Percentiles rank a stretch among this genome's conserved stretches.
Evolutionary conservation across 2,797 vertebrate genomes (phyloP).

Genomic region (Sebastes nivosus): DNA sequence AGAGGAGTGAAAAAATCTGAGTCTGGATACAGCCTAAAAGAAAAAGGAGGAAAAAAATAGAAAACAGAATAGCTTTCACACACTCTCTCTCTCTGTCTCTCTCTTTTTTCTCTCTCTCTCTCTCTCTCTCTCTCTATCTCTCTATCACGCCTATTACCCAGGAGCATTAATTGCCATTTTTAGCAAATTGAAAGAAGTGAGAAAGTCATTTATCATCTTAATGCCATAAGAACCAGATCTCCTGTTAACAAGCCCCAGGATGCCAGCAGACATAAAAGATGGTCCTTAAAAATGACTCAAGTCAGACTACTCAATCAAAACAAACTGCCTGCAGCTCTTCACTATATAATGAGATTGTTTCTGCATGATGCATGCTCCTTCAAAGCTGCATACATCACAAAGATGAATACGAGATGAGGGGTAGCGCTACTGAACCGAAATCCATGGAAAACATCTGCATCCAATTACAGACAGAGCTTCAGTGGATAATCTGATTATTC

Average conservation of each 20-base stretch:
- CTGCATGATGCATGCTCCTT: constrained; percentile 17
- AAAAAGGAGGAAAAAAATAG: neutral
- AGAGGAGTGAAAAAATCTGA: neutral
- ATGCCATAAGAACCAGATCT: constrained; percentile 46
- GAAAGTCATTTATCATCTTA: constrained; percentile 57
- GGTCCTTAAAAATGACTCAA: constrained; percentile 17
- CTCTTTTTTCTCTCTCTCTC: neutral
- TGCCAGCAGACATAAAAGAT: constrained; percentile 23
- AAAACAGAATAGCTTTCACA: neutral
- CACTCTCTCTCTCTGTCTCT: neutral
- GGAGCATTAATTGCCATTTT: constrained; percentile 53
- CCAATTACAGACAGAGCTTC: constrained; percentile 23
- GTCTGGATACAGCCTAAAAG: neutral
- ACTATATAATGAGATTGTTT: constrained; percentile 43
- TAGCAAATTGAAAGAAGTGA: constrained; percentile 33
- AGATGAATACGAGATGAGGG: constrained; percentile 9
- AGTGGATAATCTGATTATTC: constrained; percentile 42
- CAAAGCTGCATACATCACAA: constrained; percentile 32
- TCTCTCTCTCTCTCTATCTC: too few species aligned
- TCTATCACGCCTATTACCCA: neutral
- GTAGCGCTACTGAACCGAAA: constrained; percentile 2
- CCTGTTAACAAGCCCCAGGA: constrained; percentile 37
- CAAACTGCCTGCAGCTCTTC: constrained; percentile 29
- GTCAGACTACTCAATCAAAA: constrained; percentile 44
- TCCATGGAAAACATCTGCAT: constrained; percentile 43